A percentile compares a stretch with the other conserved stretches of the same genome.
These are phyloP conservation scores for Unio delphinus DNA, from an alignment of 2,888 invertebrate species.

Conservation along the genomic window DNA sequence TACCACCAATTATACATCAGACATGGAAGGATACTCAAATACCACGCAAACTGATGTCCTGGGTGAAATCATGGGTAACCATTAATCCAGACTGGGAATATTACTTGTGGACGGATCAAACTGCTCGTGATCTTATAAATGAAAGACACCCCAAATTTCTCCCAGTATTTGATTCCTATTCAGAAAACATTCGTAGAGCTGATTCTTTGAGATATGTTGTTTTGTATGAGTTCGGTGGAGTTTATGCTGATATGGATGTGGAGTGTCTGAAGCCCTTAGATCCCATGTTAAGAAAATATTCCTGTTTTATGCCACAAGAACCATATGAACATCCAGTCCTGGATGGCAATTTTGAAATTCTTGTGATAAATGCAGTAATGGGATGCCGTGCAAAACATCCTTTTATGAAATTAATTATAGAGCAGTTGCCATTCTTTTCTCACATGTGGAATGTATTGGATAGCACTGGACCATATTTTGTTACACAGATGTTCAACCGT, in stretches of 20 bases:
- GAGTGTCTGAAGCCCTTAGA: constrained; percentile 60
- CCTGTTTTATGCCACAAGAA: constrained; percentile 62
- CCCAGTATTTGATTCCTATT: constrained; percentile 55
- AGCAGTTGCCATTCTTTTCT: constrained; percentile 48
- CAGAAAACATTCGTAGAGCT: constrained; percentile 58
- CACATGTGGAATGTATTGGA: constrained; percentile 63
- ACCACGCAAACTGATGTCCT: constrained; percentile 52
- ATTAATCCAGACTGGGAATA: constrained; percentile 67
- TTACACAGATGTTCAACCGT: constrained; percentile 46
- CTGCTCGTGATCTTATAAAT: constrained; percentile 57
- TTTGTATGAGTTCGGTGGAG: constrained; percentile 65
- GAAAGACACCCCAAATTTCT: constrained; percentile 57
- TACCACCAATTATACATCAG: constrained; percentile 64
- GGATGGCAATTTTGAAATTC: constrained; percentile 57
- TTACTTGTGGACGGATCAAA: constrained; percentile 68
- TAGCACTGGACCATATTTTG: constrained; percentile 64
- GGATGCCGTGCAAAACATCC: constrained; percentile 59
- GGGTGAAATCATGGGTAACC: constrained; percentile 62
- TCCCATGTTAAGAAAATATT: constrained; percentile 51
- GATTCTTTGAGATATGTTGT: constrained; percentile 67
- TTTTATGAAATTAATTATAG: constrained; percentile 57
- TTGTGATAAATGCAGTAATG: constrained; percentile 63
- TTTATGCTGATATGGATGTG: constrained; percentile 67
- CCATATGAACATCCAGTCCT: constrained; percentile 62
- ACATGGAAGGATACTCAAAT: constrained; percentile 58